phyloP scores from a whole-genome alignment of 2,797 vertebrate species.

The Uromys caudimaculatus region DNA sequence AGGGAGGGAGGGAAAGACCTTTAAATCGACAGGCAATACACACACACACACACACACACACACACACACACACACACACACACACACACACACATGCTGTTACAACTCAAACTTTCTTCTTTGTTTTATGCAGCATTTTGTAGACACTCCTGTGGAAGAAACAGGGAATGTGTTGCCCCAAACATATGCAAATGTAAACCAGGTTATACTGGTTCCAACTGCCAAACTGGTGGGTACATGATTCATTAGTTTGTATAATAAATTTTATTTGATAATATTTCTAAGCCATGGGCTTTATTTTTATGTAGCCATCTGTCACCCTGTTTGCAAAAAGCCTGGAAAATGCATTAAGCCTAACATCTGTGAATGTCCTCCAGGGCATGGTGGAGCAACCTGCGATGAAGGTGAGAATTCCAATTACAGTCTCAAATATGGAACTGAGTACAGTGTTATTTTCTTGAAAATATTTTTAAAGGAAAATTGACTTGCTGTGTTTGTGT shows the following conservation, averaged over 20 bases:
- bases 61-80: neutral
- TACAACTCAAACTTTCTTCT: neutral
- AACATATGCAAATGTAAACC: slow-evolving; percentile 93
- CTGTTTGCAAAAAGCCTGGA: slow-evolving; percentile 93
- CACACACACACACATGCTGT: neutral
- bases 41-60: too few relatives aligned
- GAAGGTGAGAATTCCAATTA: slow-evolving; percentile 89
- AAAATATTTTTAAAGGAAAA: slow-evolving; percentile 3
- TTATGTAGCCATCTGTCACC: slow-evolving; percentile 92
- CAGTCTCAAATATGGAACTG: neutral
- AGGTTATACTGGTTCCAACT: slow-evolving; percentile 93
- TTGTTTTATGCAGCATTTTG: slow-evolving; percentile 90
- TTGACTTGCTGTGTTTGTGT: neutral
- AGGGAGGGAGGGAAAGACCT: neutral
- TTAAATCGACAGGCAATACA: too few relatives aligned
- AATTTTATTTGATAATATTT: slow-evolving; percentile 59
- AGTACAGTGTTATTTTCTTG: neutral
- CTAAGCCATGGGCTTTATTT: slow-evolving; percentile 73
- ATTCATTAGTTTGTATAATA: slow-evolving; percentile 50
- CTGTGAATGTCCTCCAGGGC: slow-evolving; percentile 92
- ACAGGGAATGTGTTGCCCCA: slow-evolving; percentile 92
- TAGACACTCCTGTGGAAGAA: slow-evolving; percentile 91
- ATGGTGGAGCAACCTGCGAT: slow-evolving; percentile 90
- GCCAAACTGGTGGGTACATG: slow-evolving; percentile 91
- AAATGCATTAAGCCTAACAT: slow-evolving; percentile 92